A percentile compares a stretch with the other conserved stretches of the same genome.
Evolutionary conservation across 2,113 vertebrate genomes (phyloP).

Genomic region (Aramus guarauna): DNA sequence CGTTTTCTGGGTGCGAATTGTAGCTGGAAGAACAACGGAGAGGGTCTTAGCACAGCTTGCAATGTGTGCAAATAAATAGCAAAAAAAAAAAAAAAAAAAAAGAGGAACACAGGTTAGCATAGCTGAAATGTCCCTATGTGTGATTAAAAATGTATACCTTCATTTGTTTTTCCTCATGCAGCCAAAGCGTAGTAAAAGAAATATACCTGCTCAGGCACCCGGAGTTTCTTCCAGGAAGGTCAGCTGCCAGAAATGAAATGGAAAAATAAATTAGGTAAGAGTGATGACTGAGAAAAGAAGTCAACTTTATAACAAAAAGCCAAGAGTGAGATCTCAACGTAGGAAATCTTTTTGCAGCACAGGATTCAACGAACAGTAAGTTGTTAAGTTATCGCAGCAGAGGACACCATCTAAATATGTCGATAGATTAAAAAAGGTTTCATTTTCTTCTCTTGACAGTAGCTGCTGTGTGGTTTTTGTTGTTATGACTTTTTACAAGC

Average conservation of each 20-base stretch:
- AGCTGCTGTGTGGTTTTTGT: neutral
- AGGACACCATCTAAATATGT: constrained; percentile 3
- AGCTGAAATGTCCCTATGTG: neutral
- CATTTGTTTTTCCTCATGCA: constrained; percentile 14
- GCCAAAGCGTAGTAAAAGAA: neutral
- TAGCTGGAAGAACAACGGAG: neutral
- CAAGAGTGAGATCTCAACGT: constrained; percentile 23
- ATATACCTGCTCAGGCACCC: neutral
- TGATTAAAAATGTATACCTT: constrained; percentile 32
- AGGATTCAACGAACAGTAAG: constrained; percentile 29
- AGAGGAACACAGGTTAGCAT: neutral
- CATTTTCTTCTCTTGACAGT: constrained; percentile 3
- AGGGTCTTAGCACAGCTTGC: neutral
- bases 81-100: neutral
- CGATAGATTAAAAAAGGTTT: constrained; percentile 2
- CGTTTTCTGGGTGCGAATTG: neutral
- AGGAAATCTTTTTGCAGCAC: constrained; percentile 3
- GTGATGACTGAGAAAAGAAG: constrained; percentile 43
- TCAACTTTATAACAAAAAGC: constrained; percentile 58
- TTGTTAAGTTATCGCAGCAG: constrained; percentile 42
- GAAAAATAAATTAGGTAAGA: constrained; percentile 26
- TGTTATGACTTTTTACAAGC: neutral
- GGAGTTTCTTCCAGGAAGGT: constrained; percentile 32
- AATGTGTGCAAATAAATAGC: neutral
- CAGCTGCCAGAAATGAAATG: constrained; percentile 26